Conservation (phyloP, 1,140 invertebrate species). For the Pseudomyrmex flavicornis region DNA sequence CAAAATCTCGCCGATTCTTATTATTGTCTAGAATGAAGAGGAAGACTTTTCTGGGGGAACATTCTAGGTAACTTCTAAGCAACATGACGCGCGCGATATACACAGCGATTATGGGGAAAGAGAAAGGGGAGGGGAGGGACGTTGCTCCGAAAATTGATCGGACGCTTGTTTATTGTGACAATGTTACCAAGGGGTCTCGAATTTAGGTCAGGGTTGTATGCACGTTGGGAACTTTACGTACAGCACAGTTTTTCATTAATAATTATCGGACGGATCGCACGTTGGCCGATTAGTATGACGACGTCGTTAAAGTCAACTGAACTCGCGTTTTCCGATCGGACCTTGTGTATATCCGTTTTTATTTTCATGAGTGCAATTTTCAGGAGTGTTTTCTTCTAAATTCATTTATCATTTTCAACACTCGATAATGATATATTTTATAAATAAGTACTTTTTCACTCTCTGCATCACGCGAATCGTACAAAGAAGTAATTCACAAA, state of each 20-base stretch:
- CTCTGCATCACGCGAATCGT: too few species aligned
- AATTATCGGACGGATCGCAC: conserved; percentile 31
- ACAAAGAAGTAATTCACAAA: too few species aligned
- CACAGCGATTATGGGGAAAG: neutral
- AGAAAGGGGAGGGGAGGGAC: too few species aligned
- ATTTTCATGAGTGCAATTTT: neutral
- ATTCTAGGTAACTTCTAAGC: too few species aligned
- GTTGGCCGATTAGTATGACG: neutral
- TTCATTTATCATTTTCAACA: too few species aligned
- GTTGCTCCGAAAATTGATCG: conserved; percentile 40
- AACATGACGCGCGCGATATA: neutral
- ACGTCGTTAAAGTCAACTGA: neutral
- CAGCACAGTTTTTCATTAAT: conserved; percentile 37
- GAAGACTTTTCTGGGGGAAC: neutral
- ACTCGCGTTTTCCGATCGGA: neutral
- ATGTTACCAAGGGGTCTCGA: conserved; percentile 1
- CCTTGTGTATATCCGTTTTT: neutral
- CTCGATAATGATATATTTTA: too few species aligned
- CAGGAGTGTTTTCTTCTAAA: too few species aligned
- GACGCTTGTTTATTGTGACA: conserved; percentile 8
- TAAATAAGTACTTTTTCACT: neutral
- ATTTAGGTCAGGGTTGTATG: conserved; percentile 47
- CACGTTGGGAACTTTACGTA: conserved; percentile 3
- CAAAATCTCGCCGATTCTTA: conserved; percentile 1
- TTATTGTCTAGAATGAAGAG: neutral